A percentile compares a stretch with the other conserved stretches of the same genome.
These are phyloP conservation scores for Dissostichus mawsoni DNA, from an alignment of 2,113 vertebrate genomes.

Conservation along the genomic window DNA sequence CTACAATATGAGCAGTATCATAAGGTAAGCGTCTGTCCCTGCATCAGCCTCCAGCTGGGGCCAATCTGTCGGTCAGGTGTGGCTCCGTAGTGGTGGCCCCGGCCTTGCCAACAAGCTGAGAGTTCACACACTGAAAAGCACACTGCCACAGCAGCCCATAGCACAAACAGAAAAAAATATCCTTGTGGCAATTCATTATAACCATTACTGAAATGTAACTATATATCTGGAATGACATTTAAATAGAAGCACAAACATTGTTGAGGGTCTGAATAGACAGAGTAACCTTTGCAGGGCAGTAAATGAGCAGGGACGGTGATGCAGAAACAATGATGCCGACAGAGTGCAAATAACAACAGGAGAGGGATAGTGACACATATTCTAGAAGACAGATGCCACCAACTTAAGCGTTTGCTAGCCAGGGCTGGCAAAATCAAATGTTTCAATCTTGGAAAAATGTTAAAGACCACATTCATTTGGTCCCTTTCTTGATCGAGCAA, in stretches of 20 bases:
- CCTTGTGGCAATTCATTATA: background rate
- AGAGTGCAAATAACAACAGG: background rate
- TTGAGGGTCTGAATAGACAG: background rate
- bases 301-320: constrained; percentile 2
- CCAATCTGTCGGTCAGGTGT: constrained; percentile 81
- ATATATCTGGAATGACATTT: background rate
- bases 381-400: background rate
- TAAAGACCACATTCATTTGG: too few species aligned
- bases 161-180: background rate
- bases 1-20: constrained; percentile 19
- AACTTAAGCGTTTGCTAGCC: too few species aligned
- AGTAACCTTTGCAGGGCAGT: background rate
- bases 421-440: too few species aligned
- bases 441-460: too few species aligned
- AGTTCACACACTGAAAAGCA: constrained; percentile 39
- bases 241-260: constrained; percentile 3
- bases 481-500: too few species aligned
- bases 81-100: constrained; percentile 59
- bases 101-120: constrained; percentile 59
- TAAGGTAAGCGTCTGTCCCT: constrained; percentile 46
- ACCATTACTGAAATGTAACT: background rate
- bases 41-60: constrained; percentile 70
- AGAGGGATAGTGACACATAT: too few species aligned
- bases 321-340: background rate
- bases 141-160: background rate